Conservation (phyloP, 2,113 vertebrate species). For the Marcusenius ussheri region DNA sequence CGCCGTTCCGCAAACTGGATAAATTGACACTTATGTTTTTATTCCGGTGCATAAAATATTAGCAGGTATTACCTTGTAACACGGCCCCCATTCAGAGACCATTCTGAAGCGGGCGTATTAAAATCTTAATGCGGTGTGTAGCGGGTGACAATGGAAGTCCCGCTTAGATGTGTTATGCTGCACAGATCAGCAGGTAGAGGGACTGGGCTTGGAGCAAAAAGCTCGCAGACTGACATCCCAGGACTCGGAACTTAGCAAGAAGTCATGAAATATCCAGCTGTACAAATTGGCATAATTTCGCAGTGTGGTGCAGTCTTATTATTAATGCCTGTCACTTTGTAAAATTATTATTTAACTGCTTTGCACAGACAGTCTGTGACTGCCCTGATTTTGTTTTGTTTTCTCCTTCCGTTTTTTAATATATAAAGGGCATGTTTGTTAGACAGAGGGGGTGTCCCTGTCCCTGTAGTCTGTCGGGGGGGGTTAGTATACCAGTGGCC, state of each 20-base stretch:
- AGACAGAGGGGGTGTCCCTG: slow-evolving; percentile 23
- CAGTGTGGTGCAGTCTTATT: not conserved
- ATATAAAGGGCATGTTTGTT: slow-evolving; percentile 23
- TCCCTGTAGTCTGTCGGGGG: slow-evolving; percentile 7
- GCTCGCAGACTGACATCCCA: not conserved
- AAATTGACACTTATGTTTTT: not conserved
- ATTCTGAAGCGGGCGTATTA: not conserved
- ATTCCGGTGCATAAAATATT: not conserved
- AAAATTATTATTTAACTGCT: too few relatives aligned
- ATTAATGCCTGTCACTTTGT: slow-evolving; percentile 21
- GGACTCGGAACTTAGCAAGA: not conserved
- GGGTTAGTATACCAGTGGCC: not conserved
- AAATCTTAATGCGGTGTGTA: not conserved
- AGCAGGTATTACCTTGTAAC: not conserved
- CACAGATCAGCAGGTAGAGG: not conserved
- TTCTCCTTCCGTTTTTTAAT: not conserved
- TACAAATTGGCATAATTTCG: slow-evolving; percentile 7
- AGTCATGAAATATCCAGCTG: not conserved
- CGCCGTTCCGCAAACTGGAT: not conserved
- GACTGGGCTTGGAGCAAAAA: not conserved
- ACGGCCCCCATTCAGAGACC: not conserved
- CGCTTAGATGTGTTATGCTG: not conserved
- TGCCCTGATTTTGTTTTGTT: not conserved
- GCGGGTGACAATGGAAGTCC: not conserved
- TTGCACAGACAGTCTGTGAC: not conserved